These are phyloP conservation scores for Cyrtorhinus lividipennis DNA, from an alignment of 1,140 invertebrate genomes.

Conservation along the genomic window DNA sequence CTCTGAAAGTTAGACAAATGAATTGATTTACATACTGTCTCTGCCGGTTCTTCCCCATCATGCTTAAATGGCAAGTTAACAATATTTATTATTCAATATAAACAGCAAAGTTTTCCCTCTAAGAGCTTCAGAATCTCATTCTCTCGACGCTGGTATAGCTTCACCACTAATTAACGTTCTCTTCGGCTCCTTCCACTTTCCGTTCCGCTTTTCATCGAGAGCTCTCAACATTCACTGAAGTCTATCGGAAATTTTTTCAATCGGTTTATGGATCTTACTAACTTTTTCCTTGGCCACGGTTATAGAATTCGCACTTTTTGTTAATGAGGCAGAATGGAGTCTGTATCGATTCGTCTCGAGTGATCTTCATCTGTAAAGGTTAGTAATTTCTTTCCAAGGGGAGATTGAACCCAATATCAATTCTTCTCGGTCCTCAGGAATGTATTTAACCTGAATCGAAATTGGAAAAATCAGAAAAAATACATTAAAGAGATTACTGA, in stretches of 20 bases:
- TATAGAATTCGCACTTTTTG: neutral
- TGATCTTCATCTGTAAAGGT: too few species aligned
- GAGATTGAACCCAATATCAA: too few species aligned
- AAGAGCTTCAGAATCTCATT: slow-evolving; percentile 4
- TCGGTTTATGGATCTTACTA: neutral
- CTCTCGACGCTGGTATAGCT: neutral
- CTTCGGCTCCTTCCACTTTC: neutral
- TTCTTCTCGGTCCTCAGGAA: too few species aligned
- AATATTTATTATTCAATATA: slow-evolving; percentile 8
- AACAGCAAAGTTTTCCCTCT: neutral
- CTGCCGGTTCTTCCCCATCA: neutral
- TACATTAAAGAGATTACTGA: too few species aligned
- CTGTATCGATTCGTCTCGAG: neutral
- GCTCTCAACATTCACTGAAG: neutral
- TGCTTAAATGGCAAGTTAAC: neutral
- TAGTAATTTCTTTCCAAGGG: too few species aligned
- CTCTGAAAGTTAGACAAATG: neutral
- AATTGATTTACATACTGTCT: slow-evolving; percentile 9
- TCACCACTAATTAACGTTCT: slow-evolving; percentile 1
- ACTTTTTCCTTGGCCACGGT: neutral
- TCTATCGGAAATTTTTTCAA: neutral
- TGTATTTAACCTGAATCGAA: too few species aligned
- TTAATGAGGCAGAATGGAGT: neutral
- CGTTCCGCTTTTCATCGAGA: neutral
- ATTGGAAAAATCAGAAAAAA: too few species aligned